Evolutionary conservation across 1,140 invertebrate genomes (phyloP), one percentile per base, ranked within the genome.

Genomic region (Charaxes varanes): DNA sequence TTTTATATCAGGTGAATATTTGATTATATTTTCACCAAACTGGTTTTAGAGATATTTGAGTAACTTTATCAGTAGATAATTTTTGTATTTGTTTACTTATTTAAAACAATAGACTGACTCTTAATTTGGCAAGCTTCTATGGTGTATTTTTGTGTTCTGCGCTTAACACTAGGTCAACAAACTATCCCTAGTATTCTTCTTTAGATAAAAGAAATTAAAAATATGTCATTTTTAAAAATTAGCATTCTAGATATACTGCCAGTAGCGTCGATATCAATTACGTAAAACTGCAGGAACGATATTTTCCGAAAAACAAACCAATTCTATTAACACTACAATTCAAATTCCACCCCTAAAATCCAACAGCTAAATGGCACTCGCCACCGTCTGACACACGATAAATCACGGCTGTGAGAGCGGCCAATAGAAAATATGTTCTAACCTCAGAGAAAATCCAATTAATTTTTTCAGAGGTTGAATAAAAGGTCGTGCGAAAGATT

Each of bases 401-500:
- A 82, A 82, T 82, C 76, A 80, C 62, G 59, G 62, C 61, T 58
- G 66, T 70, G 69, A n/a, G n/a, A 77, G 65, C 67, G 71, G 67
- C 73, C 72, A 80, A 82, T 78, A 80, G 78, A 82, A 82, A 80
- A 82, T 79, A 76, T 79, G 74, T 80, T 80, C 62, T 69, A 74
- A 71, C 78, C 76, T 77, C 76, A 60, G 64, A 67, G 78, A 76
- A 82, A 78, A 82, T 78, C 76, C 78, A 82, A 82, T 82, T 82
- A 82, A 82, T 82, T 82, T n/a, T n/a, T 82, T 80, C 76, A 70
- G 62, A 62, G 62, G 64, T 57, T 68, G 72, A 82, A 79, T 78
- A 62, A 80, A 82, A 77, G 68, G 72, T 64, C 63, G 65, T 56
- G 68, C 55, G 65, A 65, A 76, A 47, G n/a, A n/a, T n/a, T n/a